Conservation (phyloP, 2,113 vertebrate species). For the Equus przewalskii region DNA sequence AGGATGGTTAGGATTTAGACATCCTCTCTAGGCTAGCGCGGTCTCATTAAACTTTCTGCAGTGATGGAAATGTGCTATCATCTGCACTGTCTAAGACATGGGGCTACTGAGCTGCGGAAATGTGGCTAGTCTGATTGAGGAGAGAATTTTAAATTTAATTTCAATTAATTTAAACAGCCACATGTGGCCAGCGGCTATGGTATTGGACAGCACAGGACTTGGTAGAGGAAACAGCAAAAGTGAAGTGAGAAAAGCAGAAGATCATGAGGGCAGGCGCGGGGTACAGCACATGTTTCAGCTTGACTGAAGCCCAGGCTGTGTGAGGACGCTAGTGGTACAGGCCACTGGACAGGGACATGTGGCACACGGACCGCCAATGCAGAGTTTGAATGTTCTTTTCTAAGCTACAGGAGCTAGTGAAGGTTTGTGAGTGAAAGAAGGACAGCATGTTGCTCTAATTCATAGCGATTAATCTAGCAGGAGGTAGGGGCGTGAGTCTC, state of each 20-base stretch:
- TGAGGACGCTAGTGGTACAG: neutral
- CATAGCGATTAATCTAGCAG: neutral
- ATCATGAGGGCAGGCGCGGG: neutral
- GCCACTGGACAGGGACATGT: too few species aligned
- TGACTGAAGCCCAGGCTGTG: neutral
- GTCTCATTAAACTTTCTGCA: neutral
- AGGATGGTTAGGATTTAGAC: neutral
- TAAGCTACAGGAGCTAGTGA: neutral
- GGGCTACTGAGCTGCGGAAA: neutral
- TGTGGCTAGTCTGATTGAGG: neutral
- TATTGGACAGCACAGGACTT: neutral
- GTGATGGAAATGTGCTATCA: neutral
- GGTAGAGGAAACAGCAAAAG: neutral
- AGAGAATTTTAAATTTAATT: neutral
- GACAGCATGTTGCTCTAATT: neutral
- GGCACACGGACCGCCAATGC: too few species aligned
- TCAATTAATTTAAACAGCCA: neutral
- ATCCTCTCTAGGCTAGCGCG: fast-evolving
- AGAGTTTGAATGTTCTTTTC: neutral
- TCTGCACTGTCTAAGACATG: neutral
- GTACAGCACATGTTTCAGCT: neutral
- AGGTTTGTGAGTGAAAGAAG: neutral
- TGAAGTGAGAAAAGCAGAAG: neutral
- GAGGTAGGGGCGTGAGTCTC: neutral
- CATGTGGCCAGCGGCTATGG: neutral